phyloP scores from a whole-genome alignment of 1,140 invertebrate genomes.

The Pogonognathellus flavescens region DNA sequence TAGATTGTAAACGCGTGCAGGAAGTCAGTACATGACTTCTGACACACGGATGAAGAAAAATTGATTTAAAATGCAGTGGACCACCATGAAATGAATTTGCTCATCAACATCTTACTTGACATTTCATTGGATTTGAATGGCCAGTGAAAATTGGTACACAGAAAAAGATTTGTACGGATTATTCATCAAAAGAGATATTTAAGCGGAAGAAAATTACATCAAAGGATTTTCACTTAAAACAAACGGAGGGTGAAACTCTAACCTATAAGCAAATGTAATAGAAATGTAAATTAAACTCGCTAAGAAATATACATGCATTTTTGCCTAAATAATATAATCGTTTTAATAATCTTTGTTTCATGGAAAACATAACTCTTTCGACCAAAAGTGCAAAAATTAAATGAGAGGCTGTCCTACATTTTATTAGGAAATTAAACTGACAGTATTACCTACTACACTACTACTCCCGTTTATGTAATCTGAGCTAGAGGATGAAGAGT shows the following conservation, averaged over 20 bases:
- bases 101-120: neutral
- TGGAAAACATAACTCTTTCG: no score
- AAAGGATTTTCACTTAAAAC: neutral
- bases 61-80: neutral
- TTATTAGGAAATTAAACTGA: neutral
- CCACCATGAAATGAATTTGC: constrained; percentile 36
- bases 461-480: neutral
- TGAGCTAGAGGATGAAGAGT: no score
- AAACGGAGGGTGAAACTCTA: no score
- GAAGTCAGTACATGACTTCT: constrained; percentile 23
- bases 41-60: neutral
- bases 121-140: neutral
- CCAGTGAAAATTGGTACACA: no score
- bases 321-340: no score
- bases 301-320: no score
- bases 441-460: constrained; percentile 5
- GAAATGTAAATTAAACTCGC: no score
- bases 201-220: neutral
- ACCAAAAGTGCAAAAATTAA: neutral
- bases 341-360: no score
- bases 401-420: constrained; percentile 14
- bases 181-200: no score
- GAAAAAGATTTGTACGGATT: no score
- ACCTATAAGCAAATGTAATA: no score
- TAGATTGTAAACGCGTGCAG: neutral